These are phyloP conservation scores for Dinoponera quadriceps DNA, from an alignment of 1,140 invertebrate species.

Conservation along the genomic window DNA sequence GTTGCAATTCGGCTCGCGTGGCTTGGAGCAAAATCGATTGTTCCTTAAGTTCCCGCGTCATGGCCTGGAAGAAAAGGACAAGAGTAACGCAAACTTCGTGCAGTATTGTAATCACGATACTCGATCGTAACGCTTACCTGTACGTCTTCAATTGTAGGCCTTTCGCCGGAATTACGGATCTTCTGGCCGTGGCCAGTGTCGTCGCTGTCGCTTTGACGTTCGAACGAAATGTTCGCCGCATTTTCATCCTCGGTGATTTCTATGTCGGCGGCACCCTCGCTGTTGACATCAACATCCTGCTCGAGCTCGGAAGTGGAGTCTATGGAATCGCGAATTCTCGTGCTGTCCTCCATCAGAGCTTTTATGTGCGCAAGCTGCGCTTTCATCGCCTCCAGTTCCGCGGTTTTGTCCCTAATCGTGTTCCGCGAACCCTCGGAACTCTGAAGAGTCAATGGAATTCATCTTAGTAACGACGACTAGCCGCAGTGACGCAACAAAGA, in stretches of 20 bases:
- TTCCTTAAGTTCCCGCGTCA: slow-evolving; percentile 81
- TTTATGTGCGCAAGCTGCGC: slow-evolving; percentile 82
- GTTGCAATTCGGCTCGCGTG: slow-evolving; percentile 80
- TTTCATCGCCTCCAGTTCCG: slow-evolving; percentile 82
- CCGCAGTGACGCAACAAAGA: not conserved
- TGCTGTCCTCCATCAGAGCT: slow-evolving; percentile 80
- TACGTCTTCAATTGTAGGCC: slow-evolving; percentile 76
- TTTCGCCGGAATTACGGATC: slow-evolving; percentile 61
- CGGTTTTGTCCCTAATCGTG: slow-evolving; percentile 77
- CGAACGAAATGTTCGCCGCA: slow-evolving; percentile 65
- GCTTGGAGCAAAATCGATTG: slow-evolving; percentile 78
- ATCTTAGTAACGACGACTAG: not conserved
- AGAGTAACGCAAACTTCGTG: not conserved
- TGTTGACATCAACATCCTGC: slow-evolving; percentile 69
- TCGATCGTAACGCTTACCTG: slow-evolving; percentile 75
- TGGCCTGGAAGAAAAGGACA: slow-evolving; percentile 69
- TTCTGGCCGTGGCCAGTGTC: slow-evolving; percentile 67
- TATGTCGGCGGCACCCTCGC: slow-evolving; percentile 51
- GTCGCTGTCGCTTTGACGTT: slow-evolving; percentile 73
- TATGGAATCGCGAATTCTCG: slow-evolving; percentile 69
- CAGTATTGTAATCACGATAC: not conserved
- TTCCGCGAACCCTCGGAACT: slow-evolving; percentile 76
- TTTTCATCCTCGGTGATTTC: slow-evolving; percentile 66
- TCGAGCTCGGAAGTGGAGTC: slow-evolving; percentile 74
- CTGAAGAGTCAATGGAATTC: slow-evolving; percentile 55